Percentiles rank a stretch among this genome's conserved stretches.
These are phyloP conservation scores for Riparia riparia DNA, from an alignment of 2,113 vertebrate genomes.

Conservation along the genomic window DNA sequence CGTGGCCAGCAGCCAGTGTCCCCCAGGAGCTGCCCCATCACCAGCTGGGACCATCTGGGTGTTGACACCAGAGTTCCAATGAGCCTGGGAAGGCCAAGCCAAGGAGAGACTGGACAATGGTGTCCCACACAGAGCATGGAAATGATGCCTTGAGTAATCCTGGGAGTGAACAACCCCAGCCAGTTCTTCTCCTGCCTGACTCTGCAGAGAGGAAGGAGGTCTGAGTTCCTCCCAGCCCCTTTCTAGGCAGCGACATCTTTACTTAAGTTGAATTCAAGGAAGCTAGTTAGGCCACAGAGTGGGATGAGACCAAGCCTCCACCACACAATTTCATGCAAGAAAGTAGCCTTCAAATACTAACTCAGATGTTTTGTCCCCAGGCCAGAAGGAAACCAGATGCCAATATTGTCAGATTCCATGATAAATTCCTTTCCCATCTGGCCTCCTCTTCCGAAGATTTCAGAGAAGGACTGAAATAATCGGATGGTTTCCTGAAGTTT, in stretches of 20 bases:
- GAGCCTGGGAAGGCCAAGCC: neutral
- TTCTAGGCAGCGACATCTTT: neutral
- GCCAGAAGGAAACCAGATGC: neutral
- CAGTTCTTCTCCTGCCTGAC: neutral
- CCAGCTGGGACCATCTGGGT: neutral
- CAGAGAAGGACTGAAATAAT: neutral
- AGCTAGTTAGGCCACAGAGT: neutral
- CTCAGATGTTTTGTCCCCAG: neutral
- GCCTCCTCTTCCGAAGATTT: neutral
- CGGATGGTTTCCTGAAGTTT: neutral
- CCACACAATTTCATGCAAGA: neutral
- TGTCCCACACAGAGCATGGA: neutral
- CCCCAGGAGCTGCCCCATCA: neutral
- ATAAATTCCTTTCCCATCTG: neutral
- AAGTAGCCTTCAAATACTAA: neutral
- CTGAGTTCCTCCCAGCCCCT: accelerated
- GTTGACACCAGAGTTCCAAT: neutral
- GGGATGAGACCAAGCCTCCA: neutral
- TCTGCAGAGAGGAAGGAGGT: neutral
- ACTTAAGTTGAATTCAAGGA: neutral
- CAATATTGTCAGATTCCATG: neutral
- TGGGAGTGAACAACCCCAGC: neutral
- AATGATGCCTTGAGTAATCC: neutral
- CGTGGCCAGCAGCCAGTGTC: neutral
- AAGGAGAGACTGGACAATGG: neutral